Base-by-base conservation (phyloP, 2,113 vertebrate species). In the Neolamprologus falcicula region DNA sequence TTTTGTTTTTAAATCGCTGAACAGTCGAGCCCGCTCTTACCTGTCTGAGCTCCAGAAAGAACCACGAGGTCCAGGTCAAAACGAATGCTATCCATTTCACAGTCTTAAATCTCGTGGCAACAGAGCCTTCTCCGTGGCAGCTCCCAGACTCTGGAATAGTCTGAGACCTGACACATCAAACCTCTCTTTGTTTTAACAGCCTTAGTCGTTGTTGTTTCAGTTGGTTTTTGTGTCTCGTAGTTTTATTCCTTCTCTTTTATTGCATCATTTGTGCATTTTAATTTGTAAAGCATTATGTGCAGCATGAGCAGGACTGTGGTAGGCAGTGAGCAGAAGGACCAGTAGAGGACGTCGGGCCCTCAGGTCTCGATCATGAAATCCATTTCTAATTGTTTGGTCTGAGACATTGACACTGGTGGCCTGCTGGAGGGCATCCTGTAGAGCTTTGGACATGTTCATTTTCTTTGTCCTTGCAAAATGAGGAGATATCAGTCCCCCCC, bases 161-260 rank as follows among this genome's bases (percentile, higher is more conserved):
- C 24, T 28, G 24, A 47, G 45, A 47, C 45, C 45, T 47, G 45
- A 0, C 45, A 47, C 45, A 47, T 47, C 52, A 53, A 54, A 57
- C 7, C 24, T 57, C 13, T 26, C 12, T 59, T 28, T 28, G 13
- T 16, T 57, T 57, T 28, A 57, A 57, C 55, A 57, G 13, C 55
- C 13, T 57, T 16, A 57, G 55, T 57, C 4, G 0, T 28, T 28
- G 24, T 28, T 59, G 1, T 28, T 59, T 7, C 0, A 57, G 24
- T 57, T 57, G 1, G 21, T 57, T 59, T 59, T 28, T 28, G 26
- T 28, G 24, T 59, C 55, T 59, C 4, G 2, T 57, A 28, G 24
- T 59, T 28, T 16, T 28, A 59, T 59, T 57, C 21, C 21, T 55
- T 55, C 54, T 26, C 11, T 55, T 26, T 55, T 55, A 55, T 55